Evolutionary conservation across 2,888 invertebrate genomes (phyloP).

Genomic region (Stictocephala bisonia): DNA sequence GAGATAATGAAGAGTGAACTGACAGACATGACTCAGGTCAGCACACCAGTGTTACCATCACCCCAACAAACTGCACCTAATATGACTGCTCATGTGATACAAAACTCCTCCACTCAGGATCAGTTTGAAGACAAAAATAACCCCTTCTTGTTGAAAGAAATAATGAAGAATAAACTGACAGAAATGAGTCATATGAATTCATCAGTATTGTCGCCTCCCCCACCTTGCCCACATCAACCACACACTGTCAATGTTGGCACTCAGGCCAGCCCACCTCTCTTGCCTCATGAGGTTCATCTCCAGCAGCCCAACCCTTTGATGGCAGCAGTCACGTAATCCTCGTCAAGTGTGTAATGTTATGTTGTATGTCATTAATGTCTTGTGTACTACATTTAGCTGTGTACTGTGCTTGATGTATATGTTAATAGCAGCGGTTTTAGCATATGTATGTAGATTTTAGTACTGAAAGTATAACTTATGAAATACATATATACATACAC

Average conservation of each 20-base stretch:
- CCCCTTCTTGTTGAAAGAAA: conserved; percentile 58
- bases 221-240: conserved; percentile 50
- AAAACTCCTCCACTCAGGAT: conserved; percentile 52
- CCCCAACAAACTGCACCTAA: no score
- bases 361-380: conserved; percentile 1
- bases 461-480: no score
- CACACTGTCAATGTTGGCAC: conserved; percentile 60
- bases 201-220: no score
- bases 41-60: no score
- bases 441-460: background rate
- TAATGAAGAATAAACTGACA: conserved; percentile 59
- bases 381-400: conserved; percentile 15
- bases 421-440: conserved; percentile 23
- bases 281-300: conserved; percentile 57
- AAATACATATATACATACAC: no score
- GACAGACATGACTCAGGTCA: conserved; percentile 46
- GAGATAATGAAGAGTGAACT: conserved; percentile 59
- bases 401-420: conserved; percentile 10
- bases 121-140: conserved; percentile 52
- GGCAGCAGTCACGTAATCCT: conserved; percentile 55
- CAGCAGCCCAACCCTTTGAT: conserved; percentile 57
- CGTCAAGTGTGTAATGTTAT: background rate
- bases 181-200: no score
- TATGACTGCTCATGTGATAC: conserved; percentile 54
- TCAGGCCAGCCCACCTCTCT: conserved; percentile 59